Conservation (phyloP, 1,140 invertebrate species). For the Globodera rostochiensis region DNA sequence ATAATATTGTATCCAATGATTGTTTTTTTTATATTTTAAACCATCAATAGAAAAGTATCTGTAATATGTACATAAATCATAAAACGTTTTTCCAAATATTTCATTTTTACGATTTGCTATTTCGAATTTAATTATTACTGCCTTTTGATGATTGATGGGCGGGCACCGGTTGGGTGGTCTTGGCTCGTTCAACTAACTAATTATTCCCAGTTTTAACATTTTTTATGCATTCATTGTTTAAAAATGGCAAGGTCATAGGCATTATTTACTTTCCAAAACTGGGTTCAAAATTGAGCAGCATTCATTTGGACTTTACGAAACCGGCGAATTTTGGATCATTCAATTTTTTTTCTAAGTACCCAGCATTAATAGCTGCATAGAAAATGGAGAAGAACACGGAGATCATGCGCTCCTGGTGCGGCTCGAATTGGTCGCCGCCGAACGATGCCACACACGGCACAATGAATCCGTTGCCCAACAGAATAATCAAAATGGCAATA, state of each 20-base stretch:
- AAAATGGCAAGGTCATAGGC: too few relatives aligned
- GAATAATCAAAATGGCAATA: conserved; percentile 26
- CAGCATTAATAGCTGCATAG: conserved; percentile 33
- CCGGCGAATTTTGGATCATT: not conserved
- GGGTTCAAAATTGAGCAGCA: too few relatives aligned
- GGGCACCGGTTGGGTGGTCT: too few relatives aligned
- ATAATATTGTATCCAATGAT: not conserved
- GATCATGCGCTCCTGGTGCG: conserved; percentile 70
- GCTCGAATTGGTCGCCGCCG: conserved; percentile 89
- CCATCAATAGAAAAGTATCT: too few relatives aligned
- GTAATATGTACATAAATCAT: too few relatives aligned
- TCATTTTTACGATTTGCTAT: too few relatives aligned
- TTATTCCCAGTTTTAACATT: not conserved
- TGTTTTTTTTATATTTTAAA: too few relatives aligned
- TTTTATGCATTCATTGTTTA: not conserved
- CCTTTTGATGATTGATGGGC: not conserved
- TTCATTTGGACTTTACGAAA: too few relatives aligned
- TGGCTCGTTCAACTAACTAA: too few relatives aligned
- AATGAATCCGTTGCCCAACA: conserved; percentile 76
- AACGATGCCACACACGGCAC: conserved; percentile 95
- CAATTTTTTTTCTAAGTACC: not conserved
- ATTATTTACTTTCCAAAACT: too few relatives aligned
- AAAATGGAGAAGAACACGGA: conserved; percentile 36
- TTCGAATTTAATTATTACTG: not conserved
- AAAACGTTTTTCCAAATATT: too few relatives aligned